Base-by-base conservation (phyloP, 2,888 invertebrate species). In the Brassicogethes aeneus region DNA sequence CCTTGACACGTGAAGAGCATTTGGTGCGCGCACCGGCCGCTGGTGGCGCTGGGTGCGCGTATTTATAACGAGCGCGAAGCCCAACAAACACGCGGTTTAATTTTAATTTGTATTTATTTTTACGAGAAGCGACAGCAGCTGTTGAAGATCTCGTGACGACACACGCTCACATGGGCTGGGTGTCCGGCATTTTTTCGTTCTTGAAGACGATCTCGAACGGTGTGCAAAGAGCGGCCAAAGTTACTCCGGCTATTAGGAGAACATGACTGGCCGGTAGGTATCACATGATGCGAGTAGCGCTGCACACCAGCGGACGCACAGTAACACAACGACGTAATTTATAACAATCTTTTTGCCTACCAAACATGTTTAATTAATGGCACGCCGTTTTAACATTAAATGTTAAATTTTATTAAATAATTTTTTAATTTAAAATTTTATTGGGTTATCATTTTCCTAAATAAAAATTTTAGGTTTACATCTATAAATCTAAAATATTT, bases 211-310 rank as follows among this genome's bases (percentile, higher is more conserved):
- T 23, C 33, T 34, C 8, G 10, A 39, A 39, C 36, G 37, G 36
- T 14, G 15, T 10, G 15, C 36, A 46, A 57, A 59, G 59, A 59
- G 51, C 45, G 50, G 47, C 43, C 51, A 48, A 49, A 43, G 48
- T 54, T 54, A 53, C 60, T 59, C 60, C 53, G 48, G 54, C 40
- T 56, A 58, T 40, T 47, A 59, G 60, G 59, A 51, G 52, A 55
- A 39, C 56, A 60, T 47, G 40, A 53, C 35, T 31, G 16, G 31
- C 16, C 35, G 36, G 53, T 45, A 51, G 55, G 50, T 53, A 15
- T 34, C 17, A 10, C 17, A 31, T 42, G 36, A 40, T 41, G 42
- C 36, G 32, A 12, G 23, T 23, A 7, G 23, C 23, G 23, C n/a
- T n/a, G n/a, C n/a, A n/a, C n/a, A n/a, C n/a, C n/a, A n/a, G n/a